These are phyloP conservation scores for Hippocampus kuda DNA, from an alignment of 2,797 vertebrate species.

Conservation along the genomic window DNA sequence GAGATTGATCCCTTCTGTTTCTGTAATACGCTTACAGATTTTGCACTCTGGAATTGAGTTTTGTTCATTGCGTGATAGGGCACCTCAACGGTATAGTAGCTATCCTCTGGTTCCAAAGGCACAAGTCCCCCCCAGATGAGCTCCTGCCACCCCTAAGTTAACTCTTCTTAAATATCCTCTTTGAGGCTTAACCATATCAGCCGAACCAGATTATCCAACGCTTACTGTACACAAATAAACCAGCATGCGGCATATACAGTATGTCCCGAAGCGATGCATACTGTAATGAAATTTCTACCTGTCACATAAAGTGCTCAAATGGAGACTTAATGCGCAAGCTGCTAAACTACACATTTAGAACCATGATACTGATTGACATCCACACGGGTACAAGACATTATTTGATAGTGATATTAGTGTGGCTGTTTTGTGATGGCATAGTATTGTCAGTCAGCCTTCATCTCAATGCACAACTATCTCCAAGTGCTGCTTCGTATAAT, in stretches of 20 bases:
- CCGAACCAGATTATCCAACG: constrained; percentile 22
- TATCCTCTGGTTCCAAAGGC: not conserved
- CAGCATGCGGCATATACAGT: constrained; percentile 13
- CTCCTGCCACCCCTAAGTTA: not conserved
- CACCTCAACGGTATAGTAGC: not conserved
- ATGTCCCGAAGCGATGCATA: constrained; percentile 14
- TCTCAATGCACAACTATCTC: not conserved
- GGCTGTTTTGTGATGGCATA: not conserved
- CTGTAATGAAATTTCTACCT: constrained; percentile 20
- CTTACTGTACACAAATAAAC: constrained; percentile 31
- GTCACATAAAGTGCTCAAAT: constrained; percentile 20
- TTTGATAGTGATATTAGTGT: not conserved
- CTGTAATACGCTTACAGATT: constrained; percentile 14
- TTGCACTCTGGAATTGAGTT: not conserved
- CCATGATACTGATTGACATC: constrained; percentile 31
- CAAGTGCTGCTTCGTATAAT: not conserved
- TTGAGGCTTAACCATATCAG: constrained; percentile 21
- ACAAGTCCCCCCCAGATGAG: not conserved
- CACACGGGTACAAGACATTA: not conserved
- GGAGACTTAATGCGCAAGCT: constrained; percentile 33
- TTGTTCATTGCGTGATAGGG: not conserved
- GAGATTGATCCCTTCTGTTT: constrained; percentile 12
- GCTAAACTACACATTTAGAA: constrained; percentile 32
- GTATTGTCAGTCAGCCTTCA: not conserved
- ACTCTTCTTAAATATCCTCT: constrained; percentile 1